phyloP scores from a whole-genome alignment of 1,140 invertebrate species.

The Zaprionus capensis region DNA sequence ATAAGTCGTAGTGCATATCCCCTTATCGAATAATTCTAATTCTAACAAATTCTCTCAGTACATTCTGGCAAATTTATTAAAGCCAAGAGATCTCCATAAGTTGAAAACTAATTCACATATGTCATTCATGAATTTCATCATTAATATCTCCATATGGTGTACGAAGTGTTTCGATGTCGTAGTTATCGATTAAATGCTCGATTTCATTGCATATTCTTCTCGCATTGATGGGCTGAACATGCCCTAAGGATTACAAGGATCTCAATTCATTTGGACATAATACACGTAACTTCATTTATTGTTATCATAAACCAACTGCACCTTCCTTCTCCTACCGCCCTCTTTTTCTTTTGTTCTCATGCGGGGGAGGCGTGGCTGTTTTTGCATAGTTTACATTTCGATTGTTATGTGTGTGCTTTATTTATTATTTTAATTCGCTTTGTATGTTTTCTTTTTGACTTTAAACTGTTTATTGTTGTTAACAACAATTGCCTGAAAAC shows the following conservation, averaged over 20 bases:
- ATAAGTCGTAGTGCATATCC: too few species aligned
- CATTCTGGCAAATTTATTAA: too few species aligned
- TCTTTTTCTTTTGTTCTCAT: conserved; percentile 37
- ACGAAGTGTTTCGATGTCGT: neutral
- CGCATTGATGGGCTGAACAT: neutral
- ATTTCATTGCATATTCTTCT: conserved; percentile 2
- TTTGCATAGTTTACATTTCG: conserved; percentile 37
- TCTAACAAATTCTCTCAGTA: too few species aligned
- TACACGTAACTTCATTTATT: conserved; percentile 9
- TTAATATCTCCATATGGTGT: too few species aligned
- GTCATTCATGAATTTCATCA: too few species aligned
- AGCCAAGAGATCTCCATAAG: too few species aligned
- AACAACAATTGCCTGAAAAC: conserved; percentile 51
- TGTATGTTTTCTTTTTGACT: conserved; percentile 6
- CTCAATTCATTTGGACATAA: conserved; percentile 1
- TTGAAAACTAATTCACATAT: too few species aligned
- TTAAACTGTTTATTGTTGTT: conserved; percentile 60
- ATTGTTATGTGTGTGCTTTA: conserved; percentile 19
- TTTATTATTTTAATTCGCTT: conserved; percentile 18
- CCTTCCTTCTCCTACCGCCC: neutral
- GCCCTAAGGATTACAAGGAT: conserved; percentile 7
- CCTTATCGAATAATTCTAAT: too few species aligned
- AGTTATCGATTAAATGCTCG: neutral
- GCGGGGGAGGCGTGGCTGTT: neutral
- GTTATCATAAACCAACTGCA: neutral